These are phyloP conservation scores for Pan troglodytes DNA, from an alignment of 2,113 vertebrate species.

Conservation along the genomic window NHGRI_mPanTro3-v2.1_pri NC_072398.2:210350501-210351000, in stretches of 20 bases:
- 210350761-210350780: neutral
- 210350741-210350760: neutral
- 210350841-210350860: constrained; percentile 19
- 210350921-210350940: constrained; percentile 23
- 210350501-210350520: neutral
- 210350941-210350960: constrained; percentile 24
- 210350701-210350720: neutral
- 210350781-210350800: neutral
- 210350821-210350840: constrained; percentile 8
- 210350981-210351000: constrained; percentile 87
- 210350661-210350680: neutral
- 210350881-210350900: neutral
- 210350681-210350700: neutral
- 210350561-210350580: neutral
- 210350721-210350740: neutral
- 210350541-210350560: too few species aligned
- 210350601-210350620: neutral
- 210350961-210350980: constrained; percentile 62
- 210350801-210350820: neutral
- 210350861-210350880: too few species aligned
- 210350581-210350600: neutral
- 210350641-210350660: neutral
- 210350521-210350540: neutral
- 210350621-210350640: neutral
- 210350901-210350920: neutral